A percentile compares a stretch with the other conserved stretches of the same genome.
Evolutionary conservation across 1,140 invertebrate species (phyloP).

Genomic region (Caerostris darwini): DNA sequence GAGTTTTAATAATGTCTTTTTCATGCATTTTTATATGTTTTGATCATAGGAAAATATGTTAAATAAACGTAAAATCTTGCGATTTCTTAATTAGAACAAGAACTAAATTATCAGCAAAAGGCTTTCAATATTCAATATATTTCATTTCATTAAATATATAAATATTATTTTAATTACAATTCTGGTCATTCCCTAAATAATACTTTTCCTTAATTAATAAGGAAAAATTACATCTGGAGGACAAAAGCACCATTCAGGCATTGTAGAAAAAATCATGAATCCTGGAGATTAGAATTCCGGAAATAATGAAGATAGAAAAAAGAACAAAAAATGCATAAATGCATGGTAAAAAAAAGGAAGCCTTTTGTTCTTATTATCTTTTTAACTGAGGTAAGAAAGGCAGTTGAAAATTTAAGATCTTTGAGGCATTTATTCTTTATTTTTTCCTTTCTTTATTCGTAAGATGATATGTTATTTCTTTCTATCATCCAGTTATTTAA

Average conservation of each 20-base stretch:
- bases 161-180: no score
- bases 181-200: no score
- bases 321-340: not conserved
- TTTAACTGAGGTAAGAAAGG: not conserved
- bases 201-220: not conserved
- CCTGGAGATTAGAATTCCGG: not conserved
- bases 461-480: not conserved
- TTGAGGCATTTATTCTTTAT: not conserved
- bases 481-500: not conserved
- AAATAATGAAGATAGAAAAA: not conserved
- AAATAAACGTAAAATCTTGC: no score
- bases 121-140: no score
- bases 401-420: not conserved
- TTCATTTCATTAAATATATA: no score
- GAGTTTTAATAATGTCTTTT: no score
- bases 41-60: no score
- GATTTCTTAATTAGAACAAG: no score
- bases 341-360: not conserved
- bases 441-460: not conserved
- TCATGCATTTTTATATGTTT: no score
- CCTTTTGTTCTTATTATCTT: not conserved
- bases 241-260: not conserved
- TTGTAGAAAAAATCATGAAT: not conserved
- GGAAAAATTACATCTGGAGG: not conserved
- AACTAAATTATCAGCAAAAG: no score